Base-by-base conservation (phyloP, 2,797 vertebrate genomes). In the Characodon lateralis region DNA sequence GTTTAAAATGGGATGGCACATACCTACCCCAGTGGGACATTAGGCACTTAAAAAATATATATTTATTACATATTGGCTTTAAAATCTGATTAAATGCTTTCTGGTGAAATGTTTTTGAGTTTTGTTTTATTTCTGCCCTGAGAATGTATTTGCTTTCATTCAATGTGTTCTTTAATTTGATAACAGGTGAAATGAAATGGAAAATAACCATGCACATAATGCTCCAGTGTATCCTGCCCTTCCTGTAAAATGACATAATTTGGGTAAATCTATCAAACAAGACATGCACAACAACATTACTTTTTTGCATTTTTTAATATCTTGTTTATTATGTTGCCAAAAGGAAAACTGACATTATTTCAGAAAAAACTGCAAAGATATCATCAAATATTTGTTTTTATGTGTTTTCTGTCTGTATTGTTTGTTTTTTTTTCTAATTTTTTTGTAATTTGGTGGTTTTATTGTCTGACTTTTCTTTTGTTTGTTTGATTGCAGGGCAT, bases 141-240 rank as follows among this genome's bases (percentile, higher is more conserved):
- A 39, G 18, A 65, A 10, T 3, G 10, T 66, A 20, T 20, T 24
- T 66, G 3, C 18, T 10, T 9, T 41, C 3, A 22, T 24, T 41
- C 22, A 22, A 8, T 24, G 63, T 18, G 22, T 39, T 16, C 35
- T 24, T 39, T 8, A 66, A 28, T 66, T 66, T 41, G 63, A 66
- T 41, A 12, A 66, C 63, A 41, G 35, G 63, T 66, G 63, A 66
- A 66, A 66, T 66, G 63, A 66, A 35, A 63, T 35, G 14, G 28
- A 20, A 39, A 66, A 41, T 24, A 66, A 10, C 35, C 63, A 20
- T 3, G 18, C 18, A 39, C 61, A 39, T 66, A 31, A 66, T 66
- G 35, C 39, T 65, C 35, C 8, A 4, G 1, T 65, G 39, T 65
- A 65, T 65, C 63, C 18, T 22, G 39, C 31, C 61, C 63, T 22